Evolutionary conservation across 1,140 invertebrate genomes (phyloP), one percentile per base, ranked within the genome.

Genomic region (Dreissena polymorpha): DNA sequence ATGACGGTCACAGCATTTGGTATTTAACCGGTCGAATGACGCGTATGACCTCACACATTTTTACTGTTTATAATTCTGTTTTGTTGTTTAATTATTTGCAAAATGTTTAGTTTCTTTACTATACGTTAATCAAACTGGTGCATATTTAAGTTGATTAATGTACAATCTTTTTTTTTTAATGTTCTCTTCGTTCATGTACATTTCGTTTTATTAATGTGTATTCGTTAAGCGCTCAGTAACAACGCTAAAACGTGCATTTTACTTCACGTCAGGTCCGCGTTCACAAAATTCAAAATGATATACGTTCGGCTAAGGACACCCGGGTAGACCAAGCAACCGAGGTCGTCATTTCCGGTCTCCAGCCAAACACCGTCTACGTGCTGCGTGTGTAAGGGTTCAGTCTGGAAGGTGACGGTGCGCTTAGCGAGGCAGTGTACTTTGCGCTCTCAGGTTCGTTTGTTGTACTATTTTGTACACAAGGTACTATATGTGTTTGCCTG

Each of bases 361-460:
- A 73, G 63, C 57, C 49, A 18, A 50, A 68, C n/a, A 63, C 53
- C 49, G 68, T 84, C 25, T 86, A 86, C 63, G 63, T 72, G 23
- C 25, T 82, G 6, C 49, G 84, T 5, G 69, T 86, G 16, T 29
- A 83, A 10, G 84, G 71, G 16, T 82, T 49, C 51, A 82, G 79
- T 78, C 53, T n/a, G 10, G 79, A 53, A 27, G 84, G 79, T 13
- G 79, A 86, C 27, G 84, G 84, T 7, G 73, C 73, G 8, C 80
- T 77, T 14, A 86, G 84, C 78, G 67, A 71, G 27, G 50, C 68
- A 10, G 68, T 83, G 14, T 86, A 83, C 55, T 86, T 86, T 65
- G 53, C 79, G 3, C 8, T 86, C 16, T 49, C 90, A 98, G 97
- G 98, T 94, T 97, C 75, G 55, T 23, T n/a, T 68, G n/a, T 68